Conservation (phyloP, 2,113 vertebrate species). For the Tragulus kanchil region DNA sequence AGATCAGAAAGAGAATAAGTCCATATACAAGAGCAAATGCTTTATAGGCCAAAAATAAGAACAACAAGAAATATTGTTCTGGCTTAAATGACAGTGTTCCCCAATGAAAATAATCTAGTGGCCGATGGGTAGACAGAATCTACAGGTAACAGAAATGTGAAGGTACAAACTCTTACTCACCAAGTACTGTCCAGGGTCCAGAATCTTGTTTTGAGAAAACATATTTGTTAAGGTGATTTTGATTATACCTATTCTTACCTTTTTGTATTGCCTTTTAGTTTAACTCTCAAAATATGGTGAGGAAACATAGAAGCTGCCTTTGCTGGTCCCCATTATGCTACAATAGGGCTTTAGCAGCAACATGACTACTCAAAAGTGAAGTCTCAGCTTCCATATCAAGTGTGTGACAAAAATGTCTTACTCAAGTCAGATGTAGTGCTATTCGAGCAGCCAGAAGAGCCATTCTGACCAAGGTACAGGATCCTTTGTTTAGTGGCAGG, state of each 20-base stretch:
- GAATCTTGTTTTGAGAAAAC: background rate
- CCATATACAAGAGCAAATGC: background rate
- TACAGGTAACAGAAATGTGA: background rate
- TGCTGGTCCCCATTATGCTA: background rate
- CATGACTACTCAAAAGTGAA: no score
- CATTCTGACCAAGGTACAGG: background rate
- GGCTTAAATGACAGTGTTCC: background rate
- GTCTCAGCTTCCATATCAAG: background rate
- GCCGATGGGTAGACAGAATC: background rate
- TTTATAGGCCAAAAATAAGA: constrained; percentile 14
- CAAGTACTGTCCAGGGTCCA: background rate
- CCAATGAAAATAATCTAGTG: background rate
- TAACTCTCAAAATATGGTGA: background rate
- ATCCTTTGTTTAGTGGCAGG: background rate
- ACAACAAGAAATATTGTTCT: background rate
- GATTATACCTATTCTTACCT: background rate
- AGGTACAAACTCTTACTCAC: background rate
- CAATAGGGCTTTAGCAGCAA: background rate
- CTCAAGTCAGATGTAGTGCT: background rate
- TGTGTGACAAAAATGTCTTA: background rate
- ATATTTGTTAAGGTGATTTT: background rate
- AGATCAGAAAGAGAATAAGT: background rate
- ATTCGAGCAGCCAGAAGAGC: background rate
- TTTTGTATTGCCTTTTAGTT: background rate
- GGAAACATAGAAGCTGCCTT: background rate